A percentile compares a stretch with the other conserved stretches of the same genome.
Evolutionary conservation across 2,113 vertebrate genomes (phyloP).

Genomic region (Hippoglossus stenolepis): DNA sequence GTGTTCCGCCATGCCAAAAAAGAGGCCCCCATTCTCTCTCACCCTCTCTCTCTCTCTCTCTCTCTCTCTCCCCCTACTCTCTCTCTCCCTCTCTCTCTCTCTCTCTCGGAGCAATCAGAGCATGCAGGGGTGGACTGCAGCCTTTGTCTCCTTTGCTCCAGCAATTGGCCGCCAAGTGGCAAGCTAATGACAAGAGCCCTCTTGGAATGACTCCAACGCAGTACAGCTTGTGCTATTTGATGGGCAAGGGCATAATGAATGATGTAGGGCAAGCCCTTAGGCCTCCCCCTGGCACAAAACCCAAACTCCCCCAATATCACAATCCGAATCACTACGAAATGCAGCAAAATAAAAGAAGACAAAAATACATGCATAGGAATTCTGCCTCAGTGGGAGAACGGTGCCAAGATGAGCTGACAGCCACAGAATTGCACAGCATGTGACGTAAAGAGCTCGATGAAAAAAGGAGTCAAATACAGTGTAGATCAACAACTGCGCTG

Average conservation of each 20-base stretch:
- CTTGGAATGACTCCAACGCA: conserved; percentile 65
- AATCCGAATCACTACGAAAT: conserved; percentile 44
- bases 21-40: conserved; percentile 65
- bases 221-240: conserved; percentile 67
- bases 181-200: conserved; percentile 82
- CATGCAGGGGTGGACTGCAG: conserved; percentile 79
- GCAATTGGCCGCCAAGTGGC: conserved; percentile 83
- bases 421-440: background rate
- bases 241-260: conserved; percentile 73
- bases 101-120: conserved; percentile 81
- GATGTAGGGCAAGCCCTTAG: conserved; percentile 76
- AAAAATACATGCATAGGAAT: conserved; percentile 45
- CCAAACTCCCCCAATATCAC: conserved; percentile 43
- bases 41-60: conserved; percentile 38
- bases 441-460: background rate
- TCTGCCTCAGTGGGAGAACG: conserved; percentile 5
- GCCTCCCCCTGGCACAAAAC: conserved; percentile 63
- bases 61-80: conserved; percentile 43
- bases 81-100: conserved; percentile 47
- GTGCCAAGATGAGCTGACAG: conserved; percentile 19
- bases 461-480: background rate
- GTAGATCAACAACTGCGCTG: background rate
- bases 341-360: conserved; percentile 14
- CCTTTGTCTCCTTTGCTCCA: conserved; percentile 80
- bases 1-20: conserved; percentile 66